Conservation (phyloP, 2,797 vertebrate genomes). For the Menidia menidia region DNA sequence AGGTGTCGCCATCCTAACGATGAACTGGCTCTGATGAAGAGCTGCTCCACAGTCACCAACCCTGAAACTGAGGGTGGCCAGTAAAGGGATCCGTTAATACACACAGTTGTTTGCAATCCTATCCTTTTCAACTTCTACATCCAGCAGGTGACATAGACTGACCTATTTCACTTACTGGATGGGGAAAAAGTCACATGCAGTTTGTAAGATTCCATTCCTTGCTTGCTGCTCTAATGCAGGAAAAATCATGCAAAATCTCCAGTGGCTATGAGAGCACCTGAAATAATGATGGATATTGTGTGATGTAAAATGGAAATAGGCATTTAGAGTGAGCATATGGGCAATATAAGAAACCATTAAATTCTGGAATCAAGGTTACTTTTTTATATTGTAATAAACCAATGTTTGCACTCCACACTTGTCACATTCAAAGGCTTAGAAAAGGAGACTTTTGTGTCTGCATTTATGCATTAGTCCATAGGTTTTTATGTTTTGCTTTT, state of each 20-base stretch:
- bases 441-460: too few relatives aligned
- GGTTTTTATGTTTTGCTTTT: too few relatives aligned
- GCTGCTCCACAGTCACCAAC: not conserved
- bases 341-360: too few relatives aligned
- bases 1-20: slow-evolving; percentile 34
- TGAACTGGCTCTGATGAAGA: not conserved
- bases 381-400: too few relatives aligned
- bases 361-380: too few relatives aligned
- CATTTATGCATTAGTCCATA: too few relatives aligned
- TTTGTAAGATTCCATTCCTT: not conserved
- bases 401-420: too few relatives aligned
- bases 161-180: not conserved
- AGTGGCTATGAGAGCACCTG: not conserved
- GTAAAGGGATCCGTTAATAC: not conserved
- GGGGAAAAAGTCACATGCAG: not conserved
- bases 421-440: too few relatives aligned
- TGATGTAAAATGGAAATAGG: not conserved
- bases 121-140: not conserved
- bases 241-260: not conserved
- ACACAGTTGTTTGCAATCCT: not conserved
- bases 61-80: not conserved
- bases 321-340: too few relatives aligned
- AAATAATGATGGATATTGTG: not conserved
- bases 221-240: not conserved
- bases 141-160: not conserved